Conservation (phyloP, 2,888 invertebrate species). For the Ellobium chinense region DNA sequence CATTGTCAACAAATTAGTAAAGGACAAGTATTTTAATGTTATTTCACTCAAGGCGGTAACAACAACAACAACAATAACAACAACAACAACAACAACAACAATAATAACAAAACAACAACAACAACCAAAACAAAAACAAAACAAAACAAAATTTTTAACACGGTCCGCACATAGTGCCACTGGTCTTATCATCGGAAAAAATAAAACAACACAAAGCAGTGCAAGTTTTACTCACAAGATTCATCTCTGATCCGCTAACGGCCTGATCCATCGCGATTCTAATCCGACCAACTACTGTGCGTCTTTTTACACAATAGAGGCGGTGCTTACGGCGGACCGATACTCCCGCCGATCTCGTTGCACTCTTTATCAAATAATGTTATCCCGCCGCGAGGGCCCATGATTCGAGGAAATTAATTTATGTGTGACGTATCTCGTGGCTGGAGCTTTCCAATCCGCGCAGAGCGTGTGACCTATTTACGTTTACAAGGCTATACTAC, state of each 20-base stretch:
- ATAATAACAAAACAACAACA: no score
- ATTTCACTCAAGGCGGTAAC: no score
- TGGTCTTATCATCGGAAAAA: background rate
- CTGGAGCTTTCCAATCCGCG: constrained; percentile 34
- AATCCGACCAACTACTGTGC: constrained; percentile 49
- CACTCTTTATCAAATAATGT: constrained; percentile 67
- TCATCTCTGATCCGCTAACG: constrained; percentile 40
- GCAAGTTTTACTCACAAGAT: constrained; percentile 43
- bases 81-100: no score
- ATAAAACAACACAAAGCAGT: background rate
- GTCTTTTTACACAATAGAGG: constrained; percentile 48
- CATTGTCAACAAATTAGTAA: no score
- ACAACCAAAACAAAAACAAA: background rate
- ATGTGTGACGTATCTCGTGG: constrained; percentile 53
- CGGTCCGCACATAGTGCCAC: background rate
- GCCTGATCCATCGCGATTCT: constrained; percentile 44
- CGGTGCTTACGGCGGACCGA: constrained; percentile 46
- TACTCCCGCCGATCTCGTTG: constrained; percentile 55
- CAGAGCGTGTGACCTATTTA: constrained; percentile 43
- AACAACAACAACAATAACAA: no score
- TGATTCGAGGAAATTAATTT: constrained; percentile 71
- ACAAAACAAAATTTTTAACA: background rate
- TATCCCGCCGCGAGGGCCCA: constrained; percentile 56
- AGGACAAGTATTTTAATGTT: no score
- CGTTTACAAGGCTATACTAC: constrained; percentile 20